These are phyloP conservation scores for Polyodon spathula DNA, from an alignment of 2,113 vertebrate species.

Conservation along the genomic window DNA sequence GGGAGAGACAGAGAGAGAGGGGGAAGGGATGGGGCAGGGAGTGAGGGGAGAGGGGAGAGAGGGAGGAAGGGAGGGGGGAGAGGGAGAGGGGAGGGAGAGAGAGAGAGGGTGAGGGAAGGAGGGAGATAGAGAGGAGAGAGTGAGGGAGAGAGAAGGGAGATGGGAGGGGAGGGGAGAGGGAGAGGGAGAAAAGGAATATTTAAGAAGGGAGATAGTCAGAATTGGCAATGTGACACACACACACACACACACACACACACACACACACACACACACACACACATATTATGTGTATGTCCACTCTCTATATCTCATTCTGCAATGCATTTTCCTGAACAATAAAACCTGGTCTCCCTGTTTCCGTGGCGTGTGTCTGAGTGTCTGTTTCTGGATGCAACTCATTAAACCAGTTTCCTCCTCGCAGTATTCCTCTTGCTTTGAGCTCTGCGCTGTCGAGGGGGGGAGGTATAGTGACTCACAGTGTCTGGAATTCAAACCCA, in stretches of 20 bases:
- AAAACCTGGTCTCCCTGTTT: slow-evolving; percentile 22
- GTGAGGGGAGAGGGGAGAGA: not conserved
- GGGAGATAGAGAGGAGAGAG: slow-evolving; percentile 3
- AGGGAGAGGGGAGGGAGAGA: not conserved
- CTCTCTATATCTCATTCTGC: slow-evolving; percentile 24
- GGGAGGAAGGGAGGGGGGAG: not conserved
- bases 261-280: too few relatives aligned
- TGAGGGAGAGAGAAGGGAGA: slow-evolving; percentile 9
- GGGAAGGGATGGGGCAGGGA: not conserved
- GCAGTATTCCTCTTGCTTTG: slow-evolving; percentile 33
- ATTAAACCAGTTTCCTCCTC: too few relatives aligned
- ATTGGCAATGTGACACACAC: too few relatives aligned
- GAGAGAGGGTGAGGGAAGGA: slow-evolving; percentile 1
- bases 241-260: too few relatives aligned
- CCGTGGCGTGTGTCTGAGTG: not conserved
- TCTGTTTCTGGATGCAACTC: slow-evolving; percentile 17
- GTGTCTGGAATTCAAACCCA: too few relatives aligned
- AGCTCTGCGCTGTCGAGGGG: not conserved
- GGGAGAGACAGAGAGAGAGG: not conserved
- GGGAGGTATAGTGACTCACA: too few relatives aligned
- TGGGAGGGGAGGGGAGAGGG: slow-evolving; percentile 6
- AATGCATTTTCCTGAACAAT: slow-evolving; percentile 32
- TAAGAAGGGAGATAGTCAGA: too few relatives aligned
- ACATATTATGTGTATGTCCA: slow-evolving; percentile 24
- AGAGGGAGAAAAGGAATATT: not conserved